Percentiles rank a stretch among this genome's conserved stretches.
These are phyloP conservation scores for Netelia fuscicornis DNA, from an alignment of 2,888 invertebrate species.

Conservation along the genomic window DNA sequence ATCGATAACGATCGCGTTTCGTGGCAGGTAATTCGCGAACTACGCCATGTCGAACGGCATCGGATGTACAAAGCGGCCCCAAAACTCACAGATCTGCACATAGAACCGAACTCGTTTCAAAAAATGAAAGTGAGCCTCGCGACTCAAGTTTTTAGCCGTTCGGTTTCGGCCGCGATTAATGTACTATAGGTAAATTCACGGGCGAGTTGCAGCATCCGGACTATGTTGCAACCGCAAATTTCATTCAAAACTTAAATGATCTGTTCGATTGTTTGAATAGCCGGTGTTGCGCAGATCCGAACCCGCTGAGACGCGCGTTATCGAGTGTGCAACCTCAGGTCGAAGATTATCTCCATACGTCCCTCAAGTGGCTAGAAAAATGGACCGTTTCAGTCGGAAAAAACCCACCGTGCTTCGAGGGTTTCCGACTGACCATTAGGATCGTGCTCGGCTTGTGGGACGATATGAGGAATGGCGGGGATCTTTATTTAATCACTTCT, in stretches of 20 bases:
- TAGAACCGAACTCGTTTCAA: slow-evolving; percentile 71
- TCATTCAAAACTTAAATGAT: slow-evolving; percentile 70
- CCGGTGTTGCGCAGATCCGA: slow-evolving; percentile 52
- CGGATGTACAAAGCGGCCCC: slow-evolving; percentile 66
- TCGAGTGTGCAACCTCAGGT: slow-evolving; percentile 58
- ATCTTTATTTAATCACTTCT: slow-evolving; percentile 66
- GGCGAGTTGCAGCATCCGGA: slow-evolving; percentile 63
- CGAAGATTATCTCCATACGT: slow-evolving; percentile 57
- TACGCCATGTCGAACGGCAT: slow-evolving; percentile 61
- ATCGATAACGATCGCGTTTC: slow-evolving; percentile 49
- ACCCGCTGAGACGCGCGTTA: slow-evolving; percentile 61
- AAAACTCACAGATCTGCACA: slow-evolving; percentile 66
- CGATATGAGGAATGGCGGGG: slow-evolving; percentile 62
- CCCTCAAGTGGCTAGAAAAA: slow-evolving; percentile 61
- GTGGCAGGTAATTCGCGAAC: slow-evolving; percentile 31
- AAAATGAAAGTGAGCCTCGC: slow-evolving; percentile 72
- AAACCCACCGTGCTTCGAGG: slow-evolving; percentile 71
- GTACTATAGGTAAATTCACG: slow-evolving; percentile 52
- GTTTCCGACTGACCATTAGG: slow-evolving; percentile 68
- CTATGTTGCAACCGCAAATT: slow-evolving; percentile 67
- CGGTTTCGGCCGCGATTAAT: slow-evolving; percentile 69
- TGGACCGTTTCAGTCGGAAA: slow-evolving; percentile 36
- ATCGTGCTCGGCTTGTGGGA: slow-evolving; percentile 69
- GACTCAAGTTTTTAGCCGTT: slow-evolving; percentile 72
- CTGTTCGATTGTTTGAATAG: slow-evolving; percentile 72